Evolutionary conservation across 2,113 vertebrate species (phyloP).

Genomic region (Epinephelus fuscoguttatus): DNA sequence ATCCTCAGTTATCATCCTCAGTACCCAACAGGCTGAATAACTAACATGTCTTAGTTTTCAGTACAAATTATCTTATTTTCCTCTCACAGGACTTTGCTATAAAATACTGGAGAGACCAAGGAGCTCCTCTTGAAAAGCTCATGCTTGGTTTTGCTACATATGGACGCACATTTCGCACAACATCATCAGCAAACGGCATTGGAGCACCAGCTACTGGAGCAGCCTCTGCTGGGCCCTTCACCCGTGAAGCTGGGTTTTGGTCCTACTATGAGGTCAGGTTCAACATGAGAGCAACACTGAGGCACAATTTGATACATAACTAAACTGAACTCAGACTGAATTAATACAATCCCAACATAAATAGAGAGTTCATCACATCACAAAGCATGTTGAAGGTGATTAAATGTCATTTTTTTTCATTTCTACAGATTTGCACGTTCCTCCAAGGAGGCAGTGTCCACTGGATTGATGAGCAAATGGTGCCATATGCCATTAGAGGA

Average conservation of each 20-base stretch:
- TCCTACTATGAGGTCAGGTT: conserved; percentile 85
- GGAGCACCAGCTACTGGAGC: conserved; percentile 73
- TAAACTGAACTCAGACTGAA: not conserved
- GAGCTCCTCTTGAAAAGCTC: conserved; percentile 80
- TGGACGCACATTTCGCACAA: conserved; percentile 82
- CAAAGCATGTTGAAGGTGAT: not conserved
- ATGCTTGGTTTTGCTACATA: conserved; percentile 84
- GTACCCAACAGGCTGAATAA: not conserved
- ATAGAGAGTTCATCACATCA: not conserved
- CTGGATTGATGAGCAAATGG: conserved; percentile 84
- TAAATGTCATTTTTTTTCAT: conserved; percentile 3
- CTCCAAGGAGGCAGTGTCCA: conserved; percentile 63
- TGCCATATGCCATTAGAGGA: conserved; percentile 84
- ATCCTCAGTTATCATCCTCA: conserved; percentile 24
- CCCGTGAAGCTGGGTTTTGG: conserved; percentile 82
- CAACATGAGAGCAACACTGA: not conserved
- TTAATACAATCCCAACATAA: not conserved
- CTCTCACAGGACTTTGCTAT: conserved; percentile 80
- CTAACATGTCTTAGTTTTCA: not conserved
- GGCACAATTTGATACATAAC: not conserved
- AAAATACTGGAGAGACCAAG: conserved; percentile 80
- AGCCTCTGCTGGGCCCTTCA: conserved; percentile 70
- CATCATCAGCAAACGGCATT: conserved; percentile 38
- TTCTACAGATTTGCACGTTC: conserved; percentile 83
- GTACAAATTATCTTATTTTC: not conserved